Percentiles rank a stretch among this genome's conserved stretches.
Evolutionary conservation across 2,888 invertebrate species (phyloP).

Genomic region (Pemphredon lugubris): DNA sequence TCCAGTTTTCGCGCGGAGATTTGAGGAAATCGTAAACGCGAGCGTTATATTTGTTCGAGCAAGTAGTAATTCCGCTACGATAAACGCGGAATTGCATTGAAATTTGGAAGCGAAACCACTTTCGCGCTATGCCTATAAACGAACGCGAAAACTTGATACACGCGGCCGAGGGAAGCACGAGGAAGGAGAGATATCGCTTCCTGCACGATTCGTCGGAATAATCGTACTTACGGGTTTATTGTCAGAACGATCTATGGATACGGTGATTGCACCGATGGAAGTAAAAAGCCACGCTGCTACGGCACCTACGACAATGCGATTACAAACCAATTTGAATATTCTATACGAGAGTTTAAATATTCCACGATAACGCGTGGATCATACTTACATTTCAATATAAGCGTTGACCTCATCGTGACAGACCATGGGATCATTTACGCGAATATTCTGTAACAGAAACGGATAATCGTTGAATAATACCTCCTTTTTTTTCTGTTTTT

Average conservation of each 20-base stretch:
- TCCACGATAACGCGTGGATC: not conserved
- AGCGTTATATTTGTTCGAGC: not conserved
- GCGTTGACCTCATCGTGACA: constrained; percentile 72
- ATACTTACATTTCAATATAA: constrained; percentile 68
- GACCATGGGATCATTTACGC: constrained; percentile 73
- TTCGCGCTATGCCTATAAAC: no score
- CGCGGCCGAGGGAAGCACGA: no score
- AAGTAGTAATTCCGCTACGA: no score
- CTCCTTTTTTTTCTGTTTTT: no score
- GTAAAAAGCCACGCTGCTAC: constrained; percentile 65
- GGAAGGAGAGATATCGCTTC: no score
- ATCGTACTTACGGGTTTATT: constrained; percentile 72
- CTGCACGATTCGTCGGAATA: no score
- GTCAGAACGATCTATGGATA: constrained; percentile 75
- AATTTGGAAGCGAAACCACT: no score
- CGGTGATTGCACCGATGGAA: constrained; percentile 71
- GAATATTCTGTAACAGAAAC: constrained; percentile 62
- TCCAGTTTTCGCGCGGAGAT: constrained; percentile 34
- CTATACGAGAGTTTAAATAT: not conserved
- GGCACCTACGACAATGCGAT: constrained; percentile 59
- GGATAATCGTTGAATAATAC: not conserved
- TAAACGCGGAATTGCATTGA: no score
- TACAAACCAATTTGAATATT: constrained; percentile 2
- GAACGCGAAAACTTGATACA: no score
- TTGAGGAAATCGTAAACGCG: constrained; percentile 28